These are phyloP conservation scores for Ptilorrhoa leucosticta DNA, from an alignment of 2,113 vertebrate species.

Conservation along the genomic window DNA sequence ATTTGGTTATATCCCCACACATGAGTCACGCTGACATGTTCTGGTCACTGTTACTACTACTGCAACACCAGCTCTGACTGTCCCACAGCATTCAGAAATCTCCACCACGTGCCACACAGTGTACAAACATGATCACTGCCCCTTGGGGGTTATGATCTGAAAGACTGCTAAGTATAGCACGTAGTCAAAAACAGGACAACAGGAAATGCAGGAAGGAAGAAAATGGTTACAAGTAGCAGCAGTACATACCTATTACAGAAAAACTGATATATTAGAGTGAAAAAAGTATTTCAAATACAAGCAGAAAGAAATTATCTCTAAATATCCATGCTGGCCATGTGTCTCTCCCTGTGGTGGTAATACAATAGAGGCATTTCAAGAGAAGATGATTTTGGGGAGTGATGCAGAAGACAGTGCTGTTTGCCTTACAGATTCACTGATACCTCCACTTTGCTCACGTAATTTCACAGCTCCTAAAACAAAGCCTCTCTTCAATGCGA, in stretches of 20 bases:
- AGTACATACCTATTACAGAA: not conserved
- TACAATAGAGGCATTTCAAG: not conserved
- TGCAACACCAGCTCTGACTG: not conserved
- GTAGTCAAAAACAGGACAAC: not conserved
- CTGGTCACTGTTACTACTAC: not conserved
- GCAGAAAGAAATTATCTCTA: not conserved
- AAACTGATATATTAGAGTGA: not conserved
- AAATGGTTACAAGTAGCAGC: not conserved
- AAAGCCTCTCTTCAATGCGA: not conserved
- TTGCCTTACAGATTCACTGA: not conserved
- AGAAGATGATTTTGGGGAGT: not conserved
- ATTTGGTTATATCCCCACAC: fast-evolving
- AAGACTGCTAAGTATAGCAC: not conserved
- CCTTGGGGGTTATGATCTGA: not conserved
- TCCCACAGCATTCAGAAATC: not conserved
- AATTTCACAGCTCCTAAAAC: not conserved
- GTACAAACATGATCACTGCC: not conserved
- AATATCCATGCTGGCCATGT: fast-evolving
- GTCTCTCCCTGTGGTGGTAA: not conserved
- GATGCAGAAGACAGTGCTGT: not conserved
- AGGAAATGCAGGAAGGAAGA: not conserved
- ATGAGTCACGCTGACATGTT: fast-evolving
- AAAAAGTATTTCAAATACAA: not conserved
- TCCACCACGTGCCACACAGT: fast-evolving
- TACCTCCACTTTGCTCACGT: not conserved